Conservation (phyloP, 2,797 vertebrate species). For the Mionectes olivaceus region DNA sequence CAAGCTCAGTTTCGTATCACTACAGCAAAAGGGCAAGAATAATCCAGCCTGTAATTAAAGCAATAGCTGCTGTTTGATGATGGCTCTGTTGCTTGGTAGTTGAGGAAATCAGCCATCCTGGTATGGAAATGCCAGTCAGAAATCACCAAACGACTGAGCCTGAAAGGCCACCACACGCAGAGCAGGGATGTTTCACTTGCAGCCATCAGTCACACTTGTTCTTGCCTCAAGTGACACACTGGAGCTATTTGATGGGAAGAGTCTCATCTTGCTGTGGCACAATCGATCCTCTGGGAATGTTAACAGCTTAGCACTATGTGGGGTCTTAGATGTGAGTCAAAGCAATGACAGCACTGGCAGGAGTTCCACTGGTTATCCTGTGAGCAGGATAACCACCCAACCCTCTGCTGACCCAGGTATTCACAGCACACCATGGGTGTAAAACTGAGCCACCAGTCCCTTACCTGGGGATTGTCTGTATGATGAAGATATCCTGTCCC, state of each 20-base stretch:
- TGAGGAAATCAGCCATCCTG: neutral
- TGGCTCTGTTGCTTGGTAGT: neutral
- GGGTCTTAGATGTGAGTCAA: neutral
- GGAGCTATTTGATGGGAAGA: neutral
- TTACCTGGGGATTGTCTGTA: conserved; percentile 97
- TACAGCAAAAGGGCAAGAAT: neutral
- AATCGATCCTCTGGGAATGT: neutral
- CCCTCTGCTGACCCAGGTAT: neutral
- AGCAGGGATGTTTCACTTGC: neutral
- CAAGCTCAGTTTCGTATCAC: neutral
- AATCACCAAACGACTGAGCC: neutral
- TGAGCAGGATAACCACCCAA: neutral
- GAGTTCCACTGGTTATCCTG: neutral
- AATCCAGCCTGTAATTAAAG: neutral
- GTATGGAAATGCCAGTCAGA: neutral
- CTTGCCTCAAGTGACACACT: neutral
- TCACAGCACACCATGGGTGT: neutral
- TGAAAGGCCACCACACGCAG: neutral
- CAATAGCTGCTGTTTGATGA: neutral
- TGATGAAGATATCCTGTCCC: conserved; percentile 98
- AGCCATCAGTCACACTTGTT: neutral
- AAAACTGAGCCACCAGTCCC: neutral
- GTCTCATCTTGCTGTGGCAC: neutral
- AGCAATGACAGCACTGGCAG: neutral
- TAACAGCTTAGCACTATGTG: neutral